These are phyloP conservation scores for Pampusana beccarii DNA, from an alignment of 2,113 vertebrate genomes.

Conservation along the genomic window DNA sequence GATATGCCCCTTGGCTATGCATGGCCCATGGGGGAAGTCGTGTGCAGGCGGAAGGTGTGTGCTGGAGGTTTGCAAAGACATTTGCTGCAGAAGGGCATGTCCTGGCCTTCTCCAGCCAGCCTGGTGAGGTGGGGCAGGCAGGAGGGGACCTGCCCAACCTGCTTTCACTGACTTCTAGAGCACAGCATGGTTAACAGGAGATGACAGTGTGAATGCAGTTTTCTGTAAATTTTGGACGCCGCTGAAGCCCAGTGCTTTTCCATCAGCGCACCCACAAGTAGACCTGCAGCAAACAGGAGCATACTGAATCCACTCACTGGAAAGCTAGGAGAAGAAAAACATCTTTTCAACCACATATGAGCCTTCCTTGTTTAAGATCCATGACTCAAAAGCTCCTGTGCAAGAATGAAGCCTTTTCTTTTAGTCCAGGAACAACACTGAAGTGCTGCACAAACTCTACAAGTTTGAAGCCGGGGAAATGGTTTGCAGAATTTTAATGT, in stretches of 20 bases:
- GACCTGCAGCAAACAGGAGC: not conserved
- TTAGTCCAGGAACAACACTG: no score
- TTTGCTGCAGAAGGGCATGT: no score
- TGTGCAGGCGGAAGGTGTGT: not conserved
- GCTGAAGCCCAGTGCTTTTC: not conserved
- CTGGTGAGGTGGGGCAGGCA: no score
- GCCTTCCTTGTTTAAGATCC: not conserved
- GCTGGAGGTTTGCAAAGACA: no score
- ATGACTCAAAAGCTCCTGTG: not conserved
- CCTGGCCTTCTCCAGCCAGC: no score
- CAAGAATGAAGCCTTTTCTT: not conserved
- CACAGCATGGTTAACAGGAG: rapidly evolving
- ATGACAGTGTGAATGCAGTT: not conserved
- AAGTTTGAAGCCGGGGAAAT: not conserved
- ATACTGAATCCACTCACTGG: not conserved
- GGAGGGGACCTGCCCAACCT: not conserved
- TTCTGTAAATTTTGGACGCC: not conserved
- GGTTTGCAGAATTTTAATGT: not conserved
- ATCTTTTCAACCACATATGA: not conserved
- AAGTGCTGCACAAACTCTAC: not conserved
- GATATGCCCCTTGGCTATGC: not conserved
- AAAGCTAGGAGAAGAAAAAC: not conserved
- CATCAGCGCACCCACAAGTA: not conserved
- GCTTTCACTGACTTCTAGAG: rapidly evolving
- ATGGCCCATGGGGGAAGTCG: not conserved